Evolutionary conservation across 2,888 invertebrate species (phyloP).

Genomic region (Agrotis ipsilon): DNA sequence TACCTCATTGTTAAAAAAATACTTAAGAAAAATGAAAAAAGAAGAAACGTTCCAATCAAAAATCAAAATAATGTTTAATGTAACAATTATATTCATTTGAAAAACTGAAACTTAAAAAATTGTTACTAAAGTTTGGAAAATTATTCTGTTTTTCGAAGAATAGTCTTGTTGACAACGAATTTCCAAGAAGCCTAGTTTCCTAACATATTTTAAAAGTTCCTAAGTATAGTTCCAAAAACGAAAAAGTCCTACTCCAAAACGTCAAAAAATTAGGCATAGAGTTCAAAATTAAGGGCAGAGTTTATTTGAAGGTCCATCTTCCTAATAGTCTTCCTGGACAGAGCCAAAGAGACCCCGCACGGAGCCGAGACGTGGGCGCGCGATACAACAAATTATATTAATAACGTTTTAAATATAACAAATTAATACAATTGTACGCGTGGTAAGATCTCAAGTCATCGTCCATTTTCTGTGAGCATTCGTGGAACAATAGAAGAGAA

Average conservation of each 20-base stretch:
- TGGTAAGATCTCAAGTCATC: constrained; percentile 76
- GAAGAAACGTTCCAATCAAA: background rate
- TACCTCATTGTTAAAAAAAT: constrained; percentile 5
- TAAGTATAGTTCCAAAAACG: constrained; percentile 70
- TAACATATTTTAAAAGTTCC: constrained; percentile 71
- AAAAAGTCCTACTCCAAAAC: constrained; percentile 54
- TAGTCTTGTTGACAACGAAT: constrained; percentile 41
- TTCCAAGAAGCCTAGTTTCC: constrained; percentile 27
- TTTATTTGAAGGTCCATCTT: constrained; percentile 74
- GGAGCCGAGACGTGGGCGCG: constrained; percentile 81
- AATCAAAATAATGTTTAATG: constrained; percentile 1
- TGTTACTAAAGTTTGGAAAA: background rate
- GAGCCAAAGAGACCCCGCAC: constrained; percentile 75
- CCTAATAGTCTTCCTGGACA: constrained; percentile 85
- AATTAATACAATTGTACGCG: constrained; percentile 89
- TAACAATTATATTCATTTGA: no score
- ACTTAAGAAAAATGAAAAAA: background rate
- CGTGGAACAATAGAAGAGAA: constrained; percentile 79
- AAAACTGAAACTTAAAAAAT: no score
- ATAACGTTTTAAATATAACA: constrained; percentile 90
- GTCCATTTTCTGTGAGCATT: constrained; percentile 79
- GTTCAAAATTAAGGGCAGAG: constrained; percentile 51
- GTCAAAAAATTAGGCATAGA: constrained; percentile 54
- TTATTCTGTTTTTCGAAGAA: constrained; percentile 12
- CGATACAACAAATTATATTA: constrained; percentile 91